A percentile compares a stretch with the other conserved stretches of the same genome.
These are phyloP conservation scores for Cheilinus undulatus DNA, from an alignment of 2,113 vertebrate genomes.

Conservation along the genomic window DNA sequence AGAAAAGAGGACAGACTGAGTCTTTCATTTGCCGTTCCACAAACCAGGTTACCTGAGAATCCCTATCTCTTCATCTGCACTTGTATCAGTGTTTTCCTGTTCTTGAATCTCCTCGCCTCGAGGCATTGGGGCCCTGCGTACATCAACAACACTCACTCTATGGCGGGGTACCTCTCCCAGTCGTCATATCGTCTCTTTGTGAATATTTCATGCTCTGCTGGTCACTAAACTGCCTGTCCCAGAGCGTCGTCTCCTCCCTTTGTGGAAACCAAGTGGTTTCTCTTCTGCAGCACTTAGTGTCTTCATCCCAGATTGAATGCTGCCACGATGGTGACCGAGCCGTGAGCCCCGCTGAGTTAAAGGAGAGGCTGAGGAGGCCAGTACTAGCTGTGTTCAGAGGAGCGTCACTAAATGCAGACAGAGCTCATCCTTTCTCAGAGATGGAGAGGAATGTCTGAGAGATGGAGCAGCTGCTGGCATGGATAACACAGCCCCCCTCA, in stretches of 20 bases:
- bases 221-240: constrained; percentile 62
- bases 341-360: constrained; percentile 29
- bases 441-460: constrained; percentile 1
- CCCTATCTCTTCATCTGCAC: background rate
- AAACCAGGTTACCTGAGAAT: background rate
- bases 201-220: constrained; percentile 67
- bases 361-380: constrained; percentile 9
- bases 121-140: background rate
- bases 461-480: constrained; percentile 7
- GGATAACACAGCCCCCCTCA: constrained; percentile 16
- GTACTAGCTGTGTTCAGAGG: constrained; percentile 15
- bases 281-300: constrained; percentile 64
- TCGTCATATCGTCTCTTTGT: constrained; percentile 41
- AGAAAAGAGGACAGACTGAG: background rate
- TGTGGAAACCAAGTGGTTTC: constrained; percentile 49
- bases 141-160: background rate
- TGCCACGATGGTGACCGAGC: constrained; percentile 35
- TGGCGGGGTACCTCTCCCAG: constrained; percentile 13
- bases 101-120: background rate
- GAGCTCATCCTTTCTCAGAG: background rate
- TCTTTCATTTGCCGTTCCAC: background rate
- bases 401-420: constrained; percentile 20
- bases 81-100: background rate
- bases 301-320: constrained; percentile 17
- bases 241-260: constrained; percentile 28